Base-by-base conservation (phyloP, 2,888 invertebrate genomes). In the Diplolepis rosae region DNA sequence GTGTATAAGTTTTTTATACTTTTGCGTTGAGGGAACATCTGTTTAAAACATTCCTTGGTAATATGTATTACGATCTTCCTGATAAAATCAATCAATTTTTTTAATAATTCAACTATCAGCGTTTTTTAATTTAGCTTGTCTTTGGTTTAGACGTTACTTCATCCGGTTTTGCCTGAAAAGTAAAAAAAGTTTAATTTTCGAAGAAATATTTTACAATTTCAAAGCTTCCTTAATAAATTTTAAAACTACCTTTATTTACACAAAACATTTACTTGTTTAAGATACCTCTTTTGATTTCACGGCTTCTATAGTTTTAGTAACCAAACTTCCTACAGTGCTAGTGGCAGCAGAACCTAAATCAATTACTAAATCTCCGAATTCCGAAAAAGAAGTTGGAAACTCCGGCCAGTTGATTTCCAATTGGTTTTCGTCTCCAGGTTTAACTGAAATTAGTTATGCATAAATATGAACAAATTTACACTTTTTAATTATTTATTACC, bases 391-490 rank as follows among this genome's bases (percentile, higher is more conserved):
- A 82, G 90, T 90, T 22, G 93, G 93, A 52, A 93, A 84, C 87
- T 93, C 92, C 77, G 92, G 89, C 86, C 93, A 92, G 68, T 92
- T 67, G 54, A 84, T 77, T 73, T 84, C 80, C 68, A 81, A 39
- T 68, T 84, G 81, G 72, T 84, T 83, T 7, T 71, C 91, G 82
- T 93, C 93, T 68, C 92, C 93, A 35, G 93, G 93, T 89, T 93
- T 93, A 77, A 93, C 93, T 94, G 88, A 75, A 89, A 86, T 22
- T 0, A n/a, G n/a, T n/a, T n/a, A n/a, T n/a, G n/a, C n/a, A n/a
- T n/a, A 18, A 50, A 50, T 39, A 13, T 13, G 11, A 50, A 50
- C 0, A 11, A 4, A 5, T 7, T 24, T 24, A 9, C 11, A 9
- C 11, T 24, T 50, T 18, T 22, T 50, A 27, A 45, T 15, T 15